These are phyloP conservation scores for Hafferia zeledoni DNA, from an alignment of 2,797 vertebrate species.

Conservation along the genomic window DNA sequence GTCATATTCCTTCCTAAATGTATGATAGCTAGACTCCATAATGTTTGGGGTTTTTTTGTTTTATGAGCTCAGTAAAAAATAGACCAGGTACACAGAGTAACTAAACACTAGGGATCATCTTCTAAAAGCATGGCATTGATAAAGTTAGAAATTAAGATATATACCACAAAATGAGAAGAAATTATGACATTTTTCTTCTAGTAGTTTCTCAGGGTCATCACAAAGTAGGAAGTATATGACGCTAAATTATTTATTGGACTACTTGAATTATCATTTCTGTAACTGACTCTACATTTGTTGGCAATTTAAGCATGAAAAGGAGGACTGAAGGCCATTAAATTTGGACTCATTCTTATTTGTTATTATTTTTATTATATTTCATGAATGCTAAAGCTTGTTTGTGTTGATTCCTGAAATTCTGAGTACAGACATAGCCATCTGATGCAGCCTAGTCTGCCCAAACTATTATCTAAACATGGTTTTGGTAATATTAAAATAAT, in stretches of 20 bases:
- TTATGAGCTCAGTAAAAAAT: not conserved
- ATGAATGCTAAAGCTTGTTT: not conserved
- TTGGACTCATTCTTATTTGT: not conserved
- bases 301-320: not conserved
- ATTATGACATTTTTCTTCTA: not conserved
- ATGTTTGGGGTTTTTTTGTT: not conserved
- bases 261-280: not conserved
- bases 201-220: not conserved
- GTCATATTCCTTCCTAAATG: not conserved
- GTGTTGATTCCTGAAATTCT: not conserved
- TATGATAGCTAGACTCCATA: not conserved
- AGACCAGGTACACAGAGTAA: not conserved
- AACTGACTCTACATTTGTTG: not conserved
- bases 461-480: not conserved
- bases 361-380: not conserved
- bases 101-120: not conserved
- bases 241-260: not conserved
- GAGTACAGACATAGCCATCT: not conserved
- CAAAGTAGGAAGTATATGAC: not conserved
- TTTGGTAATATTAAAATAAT: not conserved
- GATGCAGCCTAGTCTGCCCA: not conserved
- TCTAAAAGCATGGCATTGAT: not conserved
- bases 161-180: not conserved
- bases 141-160: not conserved
- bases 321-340: not conserved